phyloP scores from a whole-genome alignment of 2,113 vertebrate genomes.

The Pangasianodon gigas region DNA sequence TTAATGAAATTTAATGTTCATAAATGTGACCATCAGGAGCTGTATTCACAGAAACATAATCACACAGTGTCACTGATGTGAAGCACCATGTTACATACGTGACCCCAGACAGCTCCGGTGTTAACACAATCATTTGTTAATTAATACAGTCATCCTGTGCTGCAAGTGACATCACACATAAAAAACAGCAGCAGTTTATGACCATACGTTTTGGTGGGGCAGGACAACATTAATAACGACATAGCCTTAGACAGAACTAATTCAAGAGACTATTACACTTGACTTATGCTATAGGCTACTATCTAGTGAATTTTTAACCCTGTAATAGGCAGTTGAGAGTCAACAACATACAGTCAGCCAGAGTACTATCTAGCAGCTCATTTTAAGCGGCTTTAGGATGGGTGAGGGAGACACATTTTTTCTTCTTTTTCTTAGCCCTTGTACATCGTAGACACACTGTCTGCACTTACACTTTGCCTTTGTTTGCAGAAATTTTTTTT shows the following conservation, averaged over 20 bases:
- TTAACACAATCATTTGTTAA: not conserved
- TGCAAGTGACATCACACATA: not conserved
- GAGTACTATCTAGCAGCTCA: not conserved
- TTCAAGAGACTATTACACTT: not conserved
- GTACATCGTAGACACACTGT: too few species aligned
- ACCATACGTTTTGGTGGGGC: not conserved
- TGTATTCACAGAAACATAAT: not conserved
- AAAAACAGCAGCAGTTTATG: not conserved
- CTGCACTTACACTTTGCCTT: too few species aligned
- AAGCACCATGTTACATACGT: not conserved
- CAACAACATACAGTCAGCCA: not conserved
- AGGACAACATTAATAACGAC: not conserved
- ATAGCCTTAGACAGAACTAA: not conserved
- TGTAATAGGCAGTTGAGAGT: not conserved
- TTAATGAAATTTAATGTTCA: not conserved
- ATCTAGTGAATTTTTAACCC: not conserved
- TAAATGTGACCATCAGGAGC: not conserved
- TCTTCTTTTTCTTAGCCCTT: not conserved
- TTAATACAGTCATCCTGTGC: not conserved
- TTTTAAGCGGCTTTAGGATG: not conserved
- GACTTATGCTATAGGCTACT: not conserved
- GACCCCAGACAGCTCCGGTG: not conserved
- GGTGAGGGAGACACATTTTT: not conserved
- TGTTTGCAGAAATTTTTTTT: too few species aligned
- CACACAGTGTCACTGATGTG: not conserved